phyloP scores from a whole-genome alignment of 2,797 vertebrate genomes.

The Acropternis orthonyx region DNA sequence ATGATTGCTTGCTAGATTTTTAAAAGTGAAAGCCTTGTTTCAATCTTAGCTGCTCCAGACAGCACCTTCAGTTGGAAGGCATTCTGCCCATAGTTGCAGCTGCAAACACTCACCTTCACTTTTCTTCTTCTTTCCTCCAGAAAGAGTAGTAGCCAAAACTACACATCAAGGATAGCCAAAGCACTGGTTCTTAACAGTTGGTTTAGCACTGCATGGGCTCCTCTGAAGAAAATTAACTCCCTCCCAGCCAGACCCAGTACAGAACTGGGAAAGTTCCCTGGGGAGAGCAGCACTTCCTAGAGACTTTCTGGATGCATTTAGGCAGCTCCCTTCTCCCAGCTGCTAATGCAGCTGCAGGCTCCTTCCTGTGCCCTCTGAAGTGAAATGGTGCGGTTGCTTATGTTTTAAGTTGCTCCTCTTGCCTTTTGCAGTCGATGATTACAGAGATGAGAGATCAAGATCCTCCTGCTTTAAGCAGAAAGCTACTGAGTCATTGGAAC shows the following conservation, averaged over 20 bases:
- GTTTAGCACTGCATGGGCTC: neutral
- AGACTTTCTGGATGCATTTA: neutral
- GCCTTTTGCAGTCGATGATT: neutral
- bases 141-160: neutral
- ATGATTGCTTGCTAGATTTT: neutral
- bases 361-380: neutral
- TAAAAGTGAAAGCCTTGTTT: conserved; percentile 8
- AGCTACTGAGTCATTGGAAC: neutral
- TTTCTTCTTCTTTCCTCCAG: neutral
- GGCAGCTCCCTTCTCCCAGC: neutral
- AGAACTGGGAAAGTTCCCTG: neutral
- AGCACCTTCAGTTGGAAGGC: neutral
- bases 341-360: neutral
- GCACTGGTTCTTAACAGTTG: neutral
- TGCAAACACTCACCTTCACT: neutral
- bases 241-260: neutral
- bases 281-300: neutral
- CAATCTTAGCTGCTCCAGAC: neutral
- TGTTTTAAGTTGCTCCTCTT: neutral
- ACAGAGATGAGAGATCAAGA: neutral
- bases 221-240: neutral
- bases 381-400: neutral
- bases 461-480: neutral
- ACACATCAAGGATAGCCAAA: neutral
- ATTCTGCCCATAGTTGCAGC: neutral